Evolutionary conservation across 2,888 invertebrate species (phyloP), one percentile per base, ranked within the genome.

Genomic region (Melinaea marsaeus): DNA sequence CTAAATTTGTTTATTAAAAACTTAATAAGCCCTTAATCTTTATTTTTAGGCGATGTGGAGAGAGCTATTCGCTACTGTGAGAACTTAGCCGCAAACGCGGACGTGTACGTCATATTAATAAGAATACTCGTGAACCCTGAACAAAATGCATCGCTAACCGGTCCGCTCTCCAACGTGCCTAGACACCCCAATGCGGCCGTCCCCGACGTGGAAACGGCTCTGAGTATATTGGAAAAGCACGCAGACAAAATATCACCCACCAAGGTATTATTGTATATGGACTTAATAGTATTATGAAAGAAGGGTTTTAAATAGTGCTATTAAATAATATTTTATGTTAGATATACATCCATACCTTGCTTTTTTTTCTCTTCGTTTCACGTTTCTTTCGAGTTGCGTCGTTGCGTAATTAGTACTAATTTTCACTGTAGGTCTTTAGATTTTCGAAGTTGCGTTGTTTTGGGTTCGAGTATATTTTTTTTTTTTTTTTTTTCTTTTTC

Each of bases 41-140:
- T 13, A 2, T 35, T 69, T 71, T 86, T 69, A 91, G 91, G 97
- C 51, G 95, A 99, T 81, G 93, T 95, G 0, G 89, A 94, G 4
- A 94, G 94, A 77, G 99, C 99, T 0, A 94, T 96, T 67, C 92
- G 93, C 63, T 99, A 98, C 84, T 98, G 98, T 79, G 93, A 95
- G 72, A 93, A 92, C 68, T 93, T 95, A 57, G 94, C 93, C 75
- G 83, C 84, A 68, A 85, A 78, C 46, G 85, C 81, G 57, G 87
- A 91, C 84, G 94, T 95, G 0, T 95, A 93, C 79, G 91, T 94
- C 5, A 90, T 90, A 56, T 84, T 95, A 47, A 91, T 95, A 82
- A 88, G 92, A 70, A 88, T 89, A 48, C 78, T 91, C 0, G 79
- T 91, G 77, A 85, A 85, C 68, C 89, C 91, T 0, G 79, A 82